These are phyloP conservation scores for Silvanus unidentatus DNA, from an alignment of 2,888 invertebrate genomes.

Conservation along the genomic window DNA sequence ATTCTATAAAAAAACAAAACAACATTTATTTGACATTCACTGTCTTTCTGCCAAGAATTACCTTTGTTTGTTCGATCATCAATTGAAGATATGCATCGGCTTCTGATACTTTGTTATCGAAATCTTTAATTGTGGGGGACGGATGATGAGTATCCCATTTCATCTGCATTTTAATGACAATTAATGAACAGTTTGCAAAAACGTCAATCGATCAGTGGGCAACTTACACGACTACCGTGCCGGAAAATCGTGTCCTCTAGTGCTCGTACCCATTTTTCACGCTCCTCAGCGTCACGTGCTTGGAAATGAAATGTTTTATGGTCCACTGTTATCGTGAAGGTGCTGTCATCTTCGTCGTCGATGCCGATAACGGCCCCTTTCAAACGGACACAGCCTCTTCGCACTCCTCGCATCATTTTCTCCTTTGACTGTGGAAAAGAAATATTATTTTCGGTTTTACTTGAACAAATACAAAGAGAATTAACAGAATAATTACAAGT, in stretches of 20 bases:
- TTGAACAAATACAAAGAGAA: no score
- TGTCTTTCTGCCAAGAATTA: slow-evolving; percentile 46
- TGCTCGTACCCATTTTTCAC: slow-evolving; percentile 94
- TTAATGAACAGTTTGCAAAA: not conserved
- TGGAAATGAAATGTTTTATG: slow-evolving; percentile 99
- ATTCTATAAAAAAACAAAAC: slow-evolving; percentile 52
- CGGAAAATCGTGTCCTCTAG: slow-evolving; percentile 90
- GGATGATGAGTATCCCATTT: slow-evolving; percentile 55
- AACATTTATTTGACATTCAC: no score
- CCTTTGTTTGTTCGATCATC: slow-evolving; percentile 87
- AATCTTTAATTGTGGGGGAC: slow-evolving; percentile 58
- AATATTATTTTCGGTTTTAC: no score
- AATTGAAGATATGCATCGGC: slow-evolving; percentile 95
- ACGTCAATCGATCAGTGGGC: not conserved
- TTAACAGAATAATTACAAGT: no score
- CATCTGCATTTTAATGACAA: slow-evolving; percentile 41
- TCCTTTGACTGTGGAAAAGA: slow-evolving; percentile 86
- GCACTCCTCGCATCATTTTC: slow-evolving; percentile 95
- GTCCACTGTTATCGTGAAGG: slow-evolving; percentile 98
- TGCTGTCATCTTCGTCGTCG: slow-evolving; percentile 98
- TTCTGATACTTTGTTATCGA: slow-evolving; percentile 87
- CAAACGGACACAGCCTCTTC: slow-evolving; percentile 94
- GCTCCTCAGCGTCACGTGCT: slow-evolving; percentile 89
- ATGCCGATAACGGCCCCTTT: slow-evolving; percentile 97
- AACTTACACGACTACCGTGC: slow-evolving; percentile 62